Conservation (phyloP, 2,888 invertebrate species). For the Nephrotoma guestfalica region DNA sequence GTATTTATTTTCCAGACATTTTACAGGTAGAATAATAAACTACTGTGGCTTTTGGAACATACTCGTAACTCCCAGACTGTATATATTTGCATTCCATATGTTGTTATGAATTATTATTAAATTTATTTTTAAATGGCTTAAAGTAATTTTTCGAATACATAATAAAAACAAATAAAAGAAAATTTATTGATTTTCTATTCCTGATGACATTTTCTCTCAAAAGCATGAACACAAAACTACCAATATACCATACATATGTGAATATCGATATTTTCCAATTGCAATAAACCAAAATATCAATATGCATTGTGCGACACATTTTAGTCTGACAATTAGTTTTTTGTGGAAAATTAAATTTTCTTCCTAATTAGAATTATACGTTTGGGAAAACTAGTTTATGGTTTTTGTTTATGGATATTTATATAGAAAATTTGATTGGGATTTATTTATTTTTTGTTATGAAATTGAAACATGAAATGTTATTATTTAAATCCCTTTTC, state of each 20-base stretch:
- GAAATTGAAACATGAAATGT: not conserved
- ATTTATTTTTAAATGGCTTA: not conserved
- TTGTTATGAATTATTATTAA: not conserved
- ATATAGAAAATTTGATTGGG: not conserved
- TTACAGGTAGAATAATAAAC: not conserved
- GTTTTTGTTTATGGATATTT: not conserved
- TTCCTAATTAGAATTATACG: not conserved
- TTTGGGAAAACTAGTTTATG: not conserved
- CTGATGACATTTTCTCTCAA: not conserved
- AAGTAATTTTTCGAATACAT: not conserved
- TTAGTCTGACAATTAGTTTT: not conserved
- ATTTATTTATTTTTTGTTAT: not conserved
- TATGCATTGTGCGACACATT: not conserved
- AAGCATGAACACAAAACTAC: not conserved
- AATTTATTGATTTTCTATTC: not conserved
- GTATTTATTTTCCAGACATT: not conserved
- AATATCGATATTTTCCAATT: not conserved
- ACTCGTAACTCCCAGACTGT: not conserved
- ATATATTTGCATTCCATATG: not conserved
- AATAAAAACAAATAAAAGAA: not conserved
- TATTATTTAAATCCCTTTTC: not conserved
- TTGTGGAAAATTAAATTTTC: not conserved
- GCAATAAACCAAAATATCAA: not conserved
- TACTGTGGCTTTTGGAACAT: not conserved
- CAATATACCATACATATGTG: not conserved